Base-by-base conservation (phyloP, 1,140 invertebrate genomes). In the Subanguina moxae region DNA sequence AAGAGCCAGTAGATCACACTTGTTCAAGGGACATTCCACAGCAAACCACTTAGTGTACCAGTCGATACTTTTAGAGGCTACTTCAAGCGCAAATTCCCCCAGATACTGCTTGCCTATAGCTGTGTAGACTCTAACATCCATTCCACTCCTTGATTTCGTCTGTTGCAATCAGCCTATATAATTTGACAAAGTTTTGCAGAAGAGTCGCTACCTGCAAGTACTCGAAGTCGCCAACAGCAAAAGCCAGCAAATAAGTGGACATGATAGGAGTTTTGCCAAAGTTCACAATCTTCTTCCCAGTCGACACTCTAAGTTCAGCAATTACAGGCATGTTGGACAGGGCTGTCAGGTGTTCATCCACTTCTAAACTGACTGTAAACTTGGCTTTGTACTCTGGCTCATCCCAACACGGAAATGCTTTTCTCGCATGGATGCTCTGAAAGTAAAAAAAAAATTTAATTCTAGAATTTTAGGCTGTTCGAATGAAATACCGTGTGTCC, bases 331-430 rank as follows among this genome's bases (percentile, higher is more conserved):
- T 82, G 46, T 82, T 82, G 1, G 78, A 82, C 3, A 82, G 75
- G 11, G 80, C 80, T 15, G 75, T 82, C 1, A 82, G 58, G 5
- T 68, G 61, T n/a, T 69, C 43, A 23, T 78, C 78, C 13, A 82
- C 81, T 63, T 72, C 77, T 1, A 87, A 71, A 30, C 77, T 83
- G 1, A 86, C 77, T 13, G 80, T 85, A 85, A 90, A 97, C 68
- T 88, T 88, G 0, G 93, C 91, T 85, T 97, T 97, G 76, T 94
- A 89, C 42, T 88, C 87, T 0, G 94, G 94, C 82, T 97, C 94
- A 84, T 97, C 94, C 82, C 94, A 94, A 82, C 93, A 95, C 0
- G 94, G 93, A 82, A 97, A 98, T 0, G 93, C 92, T 66, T 90
- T 88, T 19, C 94, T 86, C 0, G 94, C 94, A 59, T 78, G 82